A percentile compares a stretch with the other conserved stretches of the same genome.
Conservation (phyloP, 2,113 vertebrate genomes). For the Prunella himalayana region DNA sequence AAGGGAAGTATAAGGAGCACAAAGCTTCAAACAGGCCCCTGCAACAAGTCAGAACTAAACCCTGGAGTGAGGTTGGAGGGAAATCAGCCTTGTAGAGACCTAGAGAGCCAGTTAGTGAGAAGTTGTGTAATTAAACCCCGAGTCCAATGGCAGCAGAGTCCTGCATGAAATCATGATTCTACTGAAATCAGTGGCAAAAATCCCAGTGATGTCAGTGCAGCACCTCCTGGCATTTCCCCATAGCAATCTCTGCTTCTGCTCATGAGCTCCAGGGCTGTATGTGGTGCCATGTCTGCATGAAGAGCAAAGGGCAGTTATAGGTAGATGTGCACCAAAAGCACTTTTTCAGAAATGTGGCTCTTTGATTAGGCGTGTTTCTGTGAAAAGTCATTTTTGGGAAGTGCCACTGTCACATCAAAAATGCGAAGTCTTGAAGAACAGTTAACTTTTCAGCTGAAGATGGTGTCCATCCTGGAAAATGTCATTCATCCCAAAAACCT, state of each 20-base stretch:
- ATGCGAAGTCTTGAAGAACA: neutral
- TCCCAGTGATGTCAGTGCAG: neutral
- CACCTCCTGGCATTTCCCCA: neutral
- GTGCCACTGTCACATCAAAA: neutral
- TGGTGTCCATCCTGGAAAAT: neutral
- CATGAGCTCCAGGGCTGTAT: neutral
- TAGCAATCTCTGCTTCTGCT: neutral
- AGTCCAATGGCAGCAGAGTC: neutral
- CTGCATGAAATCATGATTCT: neutral
- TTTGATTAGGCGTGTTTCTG: neutral
- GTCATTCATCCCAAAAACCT: neutral
- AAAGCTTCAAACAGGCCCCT: neutral
- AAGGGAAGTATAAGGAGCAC: neutral
- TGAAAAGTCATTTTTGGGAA: neutral
- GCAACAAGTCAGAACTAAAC: conserved; percentile 7
- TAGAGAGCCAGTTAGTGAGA: neutral
- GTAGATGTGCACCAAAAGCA: neutral
- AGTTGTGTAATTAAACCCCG: neutral
- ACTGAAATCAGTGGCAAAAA: conserved; percentile 11
- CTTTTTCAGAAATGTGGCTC: neutral
- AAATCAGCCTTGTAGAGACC: neutral
- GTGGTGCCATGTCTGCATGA: neutral
- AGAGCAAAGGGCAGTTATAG: neutral
- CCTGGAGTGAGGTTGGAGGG: neutral
- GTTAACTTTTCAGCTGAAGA: neutral